Base-by-base conservation (phyloP, 2,113 vertebrate species). In the Lophochroa leadbeateri region DNA sequence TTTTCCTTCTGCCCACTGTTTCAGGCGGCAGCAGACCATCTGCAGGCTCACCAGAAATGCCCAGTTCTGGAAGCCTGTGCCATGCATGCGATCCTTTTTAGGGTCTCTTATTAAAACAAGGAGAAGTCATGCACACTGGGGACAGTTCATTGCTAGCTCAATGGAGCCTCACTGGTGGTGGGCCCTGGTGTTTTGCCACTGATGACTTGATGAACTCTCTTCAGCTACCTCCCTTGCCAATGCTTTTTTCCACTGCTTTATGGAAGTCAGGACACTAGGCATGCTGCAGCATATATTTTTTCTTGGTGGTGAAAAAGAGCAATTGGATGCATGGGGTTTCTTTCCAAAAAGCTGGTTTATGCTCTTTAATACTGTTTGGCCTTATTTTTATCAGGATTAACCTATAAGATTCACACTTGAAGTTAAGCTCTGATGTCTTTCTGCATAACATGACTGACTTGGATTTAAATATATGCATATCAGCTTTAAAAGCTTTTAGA, bases 301-400 rank as follows among this genome's bases (percentile, higher is more conserved):
- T n/a, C 58, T 71, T 82, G 16, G 24, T 76, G 72, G 64, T 93
- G 80, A 89, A 96, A 96, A 96, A 90, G 88, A 94, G 88, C 86
- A 89, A 82, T 65, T 72, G 83, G 77, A 82, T 94, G 77, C 0
- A 0, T 60, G 63, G 52, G 33, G 80, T 90, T 96, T 95, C 71
- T 93, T 92, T 78, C 82, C 86, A 88, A 86, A 87, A 90, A 93
- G 85, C 88, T 82, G 80, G 39, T 83, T 92, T 94, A 78, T 63
- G 43, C 55, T 85, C 72, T 90, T 37, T 82, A 84, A 60, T 93
- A 94, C 79, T 17, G 55, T 81, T 87, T 94, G 91, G 74, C 78
- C 86, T 88, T 95, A 69, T 79, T 91, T 96, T 95, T 90, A 83
- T 87, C 78, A 91, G 88, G 82, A 95, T 96, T 96, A 95, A 97